phyloP scores from a whole-genome alignment of 2,797 vertebrate genomes.

The Monodelphis domestica region DNA sequence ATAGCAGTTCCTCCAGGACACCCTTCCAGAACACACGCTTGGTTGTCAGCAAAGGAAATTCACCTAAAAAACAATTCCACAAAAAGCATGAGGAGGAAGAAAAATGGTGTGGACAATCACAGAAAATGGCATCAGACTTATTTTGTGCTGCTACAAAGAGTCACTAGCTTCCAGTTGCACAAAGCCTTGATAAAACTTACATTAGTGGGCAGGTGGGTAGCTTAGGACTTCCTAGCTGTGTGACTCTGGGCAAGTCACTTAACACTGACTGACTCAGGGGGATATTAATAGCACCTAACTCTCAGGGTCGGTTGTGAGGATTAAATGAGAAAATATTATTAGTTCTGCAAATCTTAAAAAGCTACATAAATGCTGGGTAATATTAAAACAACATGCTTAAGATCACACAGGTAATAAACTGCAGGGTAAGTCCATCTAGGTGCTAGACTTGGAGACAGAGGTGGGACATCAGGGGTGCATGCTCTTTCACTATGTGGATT shows the following conservation, averaged over 20 bases:
- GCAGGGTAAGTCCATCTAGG: neutral
- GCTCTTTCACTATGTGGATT: neutral
- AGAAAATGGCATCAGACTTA: neutral
- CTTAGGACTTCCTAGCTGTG: no score
- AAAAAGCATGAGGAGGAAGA: neutral
- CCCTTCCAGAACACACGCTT: conserved; percentile 98
- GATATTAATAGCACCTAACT: no score
- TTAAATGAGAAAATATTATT: no score
- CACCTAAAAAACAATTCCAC: conserved; percentile 86
- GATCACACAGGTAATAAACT: no score
- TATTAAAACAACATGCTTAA: neutral
- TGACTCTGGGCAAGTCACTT: no score
- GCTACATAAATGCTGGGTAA: neutral
- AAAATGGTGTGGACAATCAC: neutral
- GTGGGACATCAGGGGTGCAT: no score
- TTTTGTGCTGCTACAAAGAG: neutral
- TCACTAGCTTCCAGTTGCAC: neutral
- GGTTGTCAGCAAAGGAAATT: conserved; percentile 96
- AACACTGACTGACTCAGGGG: no score
- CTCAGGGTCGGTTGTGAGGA: no score
- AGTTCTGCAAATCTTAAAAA: neutral
- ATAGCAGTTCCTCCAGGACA: conserved; percentile 95
- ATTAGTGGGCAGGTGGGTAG: no score
- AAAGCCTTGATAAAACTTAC: neutral
- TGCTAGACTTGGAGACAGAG: neutral